These are phyloP conservation scores for Elegia similella DNA, from an alignment of 2,888 invertebrate genomes.

Conservation along the genomic window DNA sequence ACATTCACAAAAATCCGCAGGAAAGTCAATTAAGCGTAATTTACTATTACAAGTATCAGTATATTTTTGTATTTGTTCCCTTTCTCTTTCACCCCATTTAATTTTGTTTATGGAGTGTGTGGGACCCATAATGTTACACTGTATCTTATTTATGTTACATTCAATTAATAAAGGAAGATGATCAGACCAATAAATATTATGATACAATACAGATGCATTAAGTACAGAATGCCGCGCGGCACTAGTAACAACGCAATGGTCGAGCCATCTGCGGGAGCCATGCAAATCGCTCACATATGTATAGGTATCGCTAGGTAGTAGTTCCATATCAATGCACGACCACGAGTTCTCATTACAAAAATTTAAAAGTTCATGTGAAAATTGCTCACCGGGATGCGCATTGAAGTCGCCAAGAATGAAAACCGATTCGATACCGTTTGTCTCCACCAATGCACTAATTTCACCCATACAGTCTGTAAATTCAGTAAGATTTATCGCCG, in stretches of 20 bases:
- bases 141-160: no score
- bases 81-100: no score
- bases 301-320: neutral
- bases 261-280: neutral
- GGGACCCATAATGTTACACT: no score
- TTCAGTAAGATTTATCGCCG: neutral
- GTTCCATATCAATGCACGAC: neutral
- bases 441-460: neutral
- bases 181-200: no score
- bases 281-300: neutral
- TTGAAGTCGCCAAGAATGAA: slow-evolving; percentile 1
- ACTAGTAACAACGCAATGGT: neutral
- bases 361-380: neutral
- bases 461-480: neutral
- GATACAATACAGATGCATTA: neutral
- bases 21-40: no score
- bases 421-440: neutral
- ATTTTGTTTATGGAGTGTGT: no score
- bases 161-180: no score
- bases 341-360: neutral
- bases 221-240: neutral
- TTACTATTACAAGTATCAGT: no score
- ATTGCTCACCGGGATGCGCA: neutral
- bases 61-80: no score
- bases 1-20: no score